These are phyloP conservation scores for Lethrus apterus DNA, from an alignment of 1,140 invertebrate genomes.

Conservation along the genomic window DNA sequence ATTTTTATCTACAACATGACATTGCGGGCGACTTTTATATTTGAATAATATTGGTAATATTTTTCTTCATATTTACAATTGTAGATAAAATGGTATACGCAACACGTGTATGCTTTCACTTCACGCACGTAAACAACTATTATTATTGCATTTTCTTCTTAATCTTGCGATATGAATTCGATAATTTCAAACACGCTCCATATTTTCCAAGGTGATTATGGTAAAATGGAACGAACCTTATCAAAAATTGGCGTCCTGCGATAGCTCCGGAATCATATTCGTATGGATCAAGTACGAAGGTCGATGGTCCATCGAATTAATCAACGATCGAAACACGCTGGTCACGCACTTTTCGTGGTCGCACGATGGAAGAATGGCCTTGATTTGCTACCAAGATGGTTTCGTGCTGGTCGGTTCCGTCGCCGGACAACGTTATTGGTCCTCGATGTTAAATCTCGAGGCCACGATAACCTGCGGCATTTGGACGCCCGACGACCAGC, in stretches of 20 bases:
- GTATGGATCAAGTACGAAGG: conserved; percentile 99
- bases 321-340: conserved; percentile 94
- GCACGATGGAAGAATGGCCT: conserved; percentile 94
- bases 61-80: too few relatives aligned
- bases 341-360: conserved; percentile 98
- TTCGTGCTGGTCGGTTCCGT: conserved; percentile 95
- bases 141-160: neutral
- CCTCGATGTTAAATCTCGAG: conserved; percentile 91
- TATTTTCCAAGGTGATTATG: conserved; percentile 71
- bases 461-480: conserved; percentile 91
- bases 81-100: too few relatives aligned
- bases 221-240: conserved; percentile 99
- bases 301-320: conserved; percentile 96
- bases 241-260: conserved; percentile 95
- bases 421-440: conserved; percentile 96
- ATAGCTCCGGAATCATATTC: conserved; percentile 96
- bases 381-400: conserved; percentile 97
- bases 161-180: neutral
- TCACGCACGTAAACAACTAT: too few relatives aligned
- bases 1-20: too few relatives aligned
- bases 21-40: too few relatives aligned
- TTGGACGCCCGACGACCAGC: conserved; percentile 96
- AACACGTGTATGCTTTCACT: too few relatives aligned
- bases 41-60: too few relatives aligned
- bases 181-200: neutral